Evolutionary conservation across 2,888 invertebrate species (phyloP), one percentile per base, ranked within the genome.

Genomic region (Drosophila parthenogenetica): DNA sequence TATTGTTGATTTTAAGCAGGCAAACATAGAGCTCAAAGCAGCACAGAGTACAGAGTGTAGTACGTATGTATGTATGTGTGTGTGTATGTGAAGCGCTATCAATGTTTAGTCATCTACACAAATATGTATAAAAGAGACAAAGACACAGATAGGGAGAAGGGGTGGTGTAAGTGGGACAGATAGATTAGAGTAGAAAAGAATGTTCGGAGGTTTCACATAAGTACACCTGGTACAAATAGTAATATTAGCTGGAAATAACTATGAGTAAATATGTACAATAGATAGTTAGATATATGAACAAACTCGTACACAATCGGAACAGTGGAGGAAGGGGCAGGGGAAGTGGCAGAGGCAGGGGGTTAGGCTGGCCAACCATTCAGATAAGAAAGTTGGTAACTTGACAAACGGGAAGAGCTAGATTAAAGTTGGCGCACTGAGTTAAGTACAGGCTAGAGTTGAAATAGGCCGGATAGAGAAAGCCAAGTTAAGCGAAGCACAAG

Each of bases 71-170:
- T 14, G 40, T 40, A 1, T 40, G 40, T 40, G n/a, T 40, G 14
- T 40, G 14, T 40, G 40, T 40, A 7, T n/a, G 29, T 29, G 40
- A 40, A 49, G 49, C 46, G 69, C 73, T 83, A 87, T 84, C 83
- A 70, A 65, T 66, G 69, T 69, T 84, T 76, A 83, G 84, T 84
- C 87, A 83, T 87, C 87, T 81, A 69, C 70, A 84, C 76, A 78
- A 84, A 79, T 84, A 83, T 81, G 75, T 63, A 63, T 60, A 45
- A 19, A 19, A 49, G 58, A 55, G 46, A 8, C 42, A 25, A 17
- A 35, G 29, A 48, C 10, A 25, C n/a, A 39, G 8, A 29, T 13
- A 43, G 37, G 14, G 40, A 32, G 40, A 49, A 43, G 37, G 14
- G 40, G 29, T 35, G 45, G 16, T 13, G 17, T 32, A 13, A 46